Evolutionary conservation across 2,113 vertebrate genomes (phyloP).

Genomic region (Amblyornis subalaris): DNA sequence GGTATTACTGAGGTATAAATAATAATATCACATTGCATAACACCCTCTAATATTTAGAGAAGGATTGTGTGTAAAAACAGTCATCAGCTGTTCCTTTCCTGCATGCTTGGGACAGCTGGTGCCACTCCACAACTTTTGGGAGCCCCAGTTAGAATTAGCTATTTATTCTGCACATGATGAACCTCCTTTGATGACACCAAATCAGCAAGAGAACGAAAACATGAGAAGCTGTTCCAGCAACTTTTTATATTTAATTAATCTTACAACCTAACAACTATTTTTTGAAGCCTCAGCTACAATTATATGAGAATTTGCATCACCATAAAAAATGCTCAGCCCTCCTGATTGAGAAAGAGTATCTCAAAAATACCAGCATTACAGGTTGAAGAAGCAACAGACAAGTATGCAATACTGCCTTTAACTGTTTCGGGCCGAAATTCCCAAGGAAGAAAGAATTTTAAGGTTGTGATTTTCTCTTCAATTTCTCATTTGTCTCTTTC

Average conservation of each 20-base stretch:
- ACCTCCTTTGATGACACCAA: background rate
- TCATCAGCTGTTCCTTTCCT: conserved; percentile 14
- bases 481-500: background rate
- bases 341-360: background rate
- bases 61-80: background rate
- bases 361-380: background rate
- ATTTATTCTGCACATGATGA: background rate
- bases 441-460: background rate
- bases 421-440: background rate
- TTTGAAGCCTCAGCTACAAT: background rate
- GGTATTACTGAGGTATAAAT: background rate
- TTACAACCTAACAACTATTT: background rate
- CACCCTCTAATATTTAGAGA: background rate
- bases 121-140: background rate
- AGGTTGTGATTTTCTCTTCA: background rate
- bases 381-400: background rate
- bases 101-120: background rate
- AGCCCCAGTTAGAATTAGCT: background rate
- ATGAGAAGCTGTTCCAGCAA: background rate
- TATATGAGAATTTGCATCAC: background rate
- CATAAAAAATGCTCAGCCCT: background rate
- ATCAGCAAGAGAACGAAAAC: background rate
- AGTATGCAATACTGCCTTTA: background rate
- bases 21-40: background rate
- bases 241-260: background rate